These are phyloP conservation scores for Pseudochirops corinnae DNA, from an alignment of 2,797 vertebrate species.

Conservation along the genomic window DNA sequence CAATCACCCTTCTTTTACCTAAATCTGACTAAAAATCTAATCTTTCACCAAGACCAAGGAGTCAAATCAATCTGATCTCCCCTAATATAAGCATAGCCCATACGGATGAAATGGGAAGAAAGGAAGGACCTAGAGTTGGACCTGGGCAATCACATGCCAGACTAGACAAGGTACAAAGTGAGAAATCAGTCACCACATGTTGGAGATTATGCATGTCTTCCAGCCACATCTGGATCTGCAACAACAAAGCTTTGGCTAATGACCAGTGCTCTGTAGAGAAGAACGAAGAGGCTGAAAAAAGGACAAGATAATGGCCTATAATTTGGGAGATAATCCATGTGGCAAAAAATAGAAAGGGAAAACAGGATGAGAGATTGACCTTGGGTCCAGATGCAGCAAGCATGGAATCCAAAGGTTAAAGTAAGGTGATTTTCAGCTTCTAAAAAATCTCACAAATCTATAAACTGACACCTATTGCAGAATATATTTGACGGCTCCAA, in stretches of 20 bases:
- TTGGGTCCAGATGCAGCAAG: neutral
- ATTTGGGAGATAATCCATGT: neutral
- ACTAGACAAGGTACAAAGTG: neutral
- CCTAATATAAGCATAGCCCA: neutral
- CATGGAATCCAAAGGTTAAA: neutral
- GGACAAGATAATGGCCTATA: neutral
- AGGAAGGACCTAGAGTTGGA: neutral
- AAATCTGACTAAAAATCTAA: neutral
- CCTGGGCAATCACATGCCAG: neutral
- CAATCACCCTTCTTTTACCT: neutral
- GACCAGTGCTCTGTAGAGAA: neutral
- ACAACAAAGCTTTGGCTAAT: neutral
- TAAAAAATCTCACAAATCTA: neutral
- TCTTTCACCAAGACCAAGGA: neutral
- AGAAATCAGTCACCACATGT: neutral
- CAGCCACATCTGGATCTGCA: neutral
- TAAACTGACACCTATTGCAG: neutral
- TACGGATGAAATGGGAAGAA: neutral
- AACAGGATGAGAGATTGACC: neutral
- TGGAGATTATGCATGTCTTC: neutral
- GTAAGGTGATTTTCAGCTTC: neutral
- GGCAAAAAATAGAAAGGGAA: neutral
- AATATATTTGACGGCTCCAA: neutral
- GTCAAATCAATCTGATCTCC: neutral
- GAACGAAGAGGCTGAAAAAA: neutral